Evolutionary conservation across 64 coral and sea anemone genomes (phyloP).

Genomic region (Stichodactyla mertensii): DNA sequence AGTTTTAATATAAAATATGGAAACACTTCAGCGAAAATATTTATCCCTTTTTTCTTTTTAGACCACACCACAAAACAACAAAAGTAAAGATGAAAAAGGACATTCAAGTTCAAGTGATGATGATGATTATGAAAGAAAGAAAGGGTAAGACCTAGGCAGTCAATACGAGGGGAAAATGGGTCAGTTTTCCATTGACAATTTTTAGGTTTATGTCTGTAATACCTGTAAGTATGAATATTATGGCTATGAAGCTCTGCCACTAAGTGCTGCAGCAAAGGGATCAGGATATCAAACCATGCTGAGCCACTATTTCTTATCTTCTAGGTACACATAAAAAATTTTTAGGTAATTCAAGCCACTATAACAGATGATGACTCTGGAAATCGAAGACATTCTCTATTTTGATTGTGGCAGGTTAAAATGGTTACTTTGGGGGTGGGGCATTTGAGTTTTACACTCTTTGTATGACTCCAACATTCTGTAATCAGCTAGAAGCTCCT

Average conservation of each 20-base stretch:
- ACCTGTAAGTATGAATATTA: neutral
- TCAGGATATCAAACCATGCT: slow-evolving; percentile 18
- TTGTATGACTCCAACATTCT: neutral
- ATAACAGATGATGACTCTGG: slow-evolving; percentile 80
- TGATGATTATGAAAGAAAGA: slow-evolving; percentile 69
- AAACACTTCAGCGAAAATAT: too few relatives aligned
- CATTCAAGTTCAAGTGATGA: slow-evolving; percentile 62
- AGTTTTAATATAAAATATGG: too few relatives aligned
- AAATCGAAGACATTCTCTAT: slow-evolving; percentile 92
- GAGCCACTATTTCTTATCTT: slow-evolving; percentile 89
- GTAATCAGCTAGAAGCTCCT: neutral
- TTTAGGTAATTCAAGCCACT: slow-evolving; percentile 96
- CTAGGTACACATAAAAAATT: slow-evolving; percentile 85
- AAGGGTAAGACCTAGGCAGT: slow-evolving; percentile 37
- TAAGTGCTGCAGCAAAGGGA: slow-evolving; percentile 15
- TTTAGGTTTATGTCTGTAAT: neutral
- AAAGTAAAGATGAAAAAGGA: slow-evolving; percentile 58
- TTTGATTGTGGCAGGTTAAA: slow-evolving; percentile 98
- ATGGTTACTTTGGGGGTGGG: slow-evolving; percentile 1
- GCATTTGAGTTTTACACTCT: neutral
- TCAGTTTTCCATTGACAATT: neutral
- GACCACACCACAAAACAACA: slow-evolving; percentile 68
- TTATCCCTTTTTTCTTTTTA: neutral
- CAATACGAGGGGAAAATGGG: too few relatives aligned
- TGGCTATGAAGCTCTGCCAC: slow-evolving; percentile 13